Evolutionary conservation across 2,888 invertebrate genomes (phyloP).

Genomic region (Alviniconcha strummeri): DNA sequence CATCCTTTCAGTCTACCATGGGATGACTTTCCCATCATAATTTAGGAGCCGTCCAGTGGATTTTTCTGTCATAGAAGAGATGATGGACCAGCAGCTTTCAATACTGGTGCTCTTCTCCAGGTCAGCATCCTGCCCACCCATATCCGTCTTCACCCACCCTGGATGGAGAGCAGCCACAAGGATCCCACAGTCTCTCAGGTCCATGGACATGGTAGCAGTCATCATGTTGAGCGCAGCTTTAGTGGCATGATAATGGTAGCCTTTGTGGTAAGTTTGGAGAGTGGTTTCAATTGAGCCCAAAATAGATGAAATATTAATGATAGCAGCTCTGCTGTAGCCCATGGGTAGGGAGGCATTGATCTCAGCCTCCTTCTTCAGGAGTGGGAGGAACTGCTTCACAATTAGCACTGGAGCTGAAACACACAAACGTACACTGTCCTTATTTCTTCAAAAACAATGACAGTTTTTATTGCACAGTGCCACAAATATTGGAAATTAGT

Average conservation of each 20-base stretch:
- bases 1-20: too few species aligned
- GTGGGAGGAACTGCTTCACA: constrained; percentile 38
- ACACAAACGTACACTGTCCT: too few species aligned
- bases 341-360: constrained; percentile 1
- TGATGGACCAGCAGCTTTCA: constrained; percentile 2
- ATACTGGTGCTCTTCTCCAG: constrained; percentile 26
- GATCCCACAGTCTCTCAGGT: constrained; percentile 37
- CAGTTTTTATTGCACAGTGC: too few species aligned
- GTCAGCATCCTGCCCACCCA: constrained; percentile 37
- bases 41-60: constrained; percentile 19
- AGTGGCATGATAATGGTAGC: constrained; percentile 35
- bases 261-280: not conserved
- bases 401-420: constrained; percentile 37
- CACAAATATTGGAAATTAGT: too few species aligned
- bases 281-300: constrained; percentile 34
- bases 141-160: constrained; percentile 42
- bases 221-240: constrained; percentile 43
- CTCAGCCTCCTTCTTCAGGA: constrained; percentile 37
- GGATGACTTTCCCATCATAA: constrained; percentile 24
- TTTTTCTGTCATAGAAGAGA: constrained; percentile 12
- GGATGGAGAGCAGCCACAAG: constrained; percentile 38
- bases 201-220: constrained; percentile 37
- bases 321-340: constrained; percentile 36
- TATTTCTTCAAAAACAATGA: too few species aligned
- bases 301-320: constrained; percentile 37